Conservation (phyloP, 2,113 vertebrate genomes). For the Gymnocephalus cernua region DNA sequence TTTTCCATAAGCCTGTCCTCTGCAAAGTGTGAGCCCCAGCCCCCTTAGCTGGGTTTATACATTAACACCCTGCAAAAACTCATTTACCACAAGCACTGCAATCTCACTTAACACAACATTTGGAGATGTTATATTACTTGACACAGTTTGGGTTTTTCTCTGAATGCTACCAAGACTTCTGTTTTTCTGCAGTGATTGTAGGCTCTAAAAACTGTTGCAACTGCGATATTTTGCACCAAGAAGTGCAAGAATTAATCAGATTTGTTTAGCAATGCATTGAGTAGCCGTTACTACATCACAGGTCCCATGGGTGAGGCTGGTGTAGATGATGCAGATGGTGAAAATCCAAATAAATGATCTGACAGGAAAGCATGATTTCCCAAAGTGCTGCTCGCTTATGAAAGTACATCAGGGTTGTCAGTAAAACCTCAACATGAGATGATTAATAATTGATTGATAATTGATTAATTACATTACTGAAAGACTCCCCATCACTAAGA, state of each 20-base stretch:
- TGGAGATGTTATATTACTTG: conserved; percentile 10
- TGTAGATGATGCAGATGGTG: conserved; percentile 40
- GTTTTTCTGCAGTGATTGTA: conserved; percentile 21
- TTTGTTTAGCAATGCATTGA: conserved; percentile 46
- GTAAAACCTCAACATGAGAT: conserved; percentile 14
- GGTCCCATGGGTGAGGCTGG: conserved; percentile 16
- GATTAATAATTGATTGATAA: too few species aligned
- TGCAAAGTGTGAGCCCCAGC: conserved; percentile 28
- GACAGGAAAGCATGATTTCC: conserved; percentile 37
- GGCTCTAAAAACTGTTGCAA: conserved; percentile 23
- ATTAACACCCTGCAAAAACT: conserved; percentile 47
- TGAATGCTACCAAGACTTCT: conserved; percentile 15
- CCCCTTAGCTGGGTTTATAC: conserved; percentile 60
- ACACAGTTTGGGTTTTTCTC: conserved; percentile 12
- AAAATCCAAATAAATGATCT: conserved; percentile 50
- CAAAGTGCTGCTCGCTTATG: conserved; percentile 26
- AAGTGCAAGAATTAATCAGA: conserved; percentile 36
- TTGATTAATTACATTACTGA: conserved; percentile 1
- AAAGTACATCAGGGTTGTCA: conserved; percentile 21
- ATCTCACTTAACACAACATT: conserved; percentile 53
- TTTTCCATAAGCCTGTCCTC: conserved; percentile 53
- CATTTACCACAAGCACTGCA: conserved; percentile 51
- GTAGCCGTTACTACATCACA: conserved; percentile 19
- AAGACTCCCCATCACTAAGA: not conserved
- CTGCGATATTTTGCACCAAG: conserved; percentile 24